Evolutionary conservation across 2,113 vertebrate species (phyloP).

Genomic region (Oplegnathus fasciatus): DNA sequence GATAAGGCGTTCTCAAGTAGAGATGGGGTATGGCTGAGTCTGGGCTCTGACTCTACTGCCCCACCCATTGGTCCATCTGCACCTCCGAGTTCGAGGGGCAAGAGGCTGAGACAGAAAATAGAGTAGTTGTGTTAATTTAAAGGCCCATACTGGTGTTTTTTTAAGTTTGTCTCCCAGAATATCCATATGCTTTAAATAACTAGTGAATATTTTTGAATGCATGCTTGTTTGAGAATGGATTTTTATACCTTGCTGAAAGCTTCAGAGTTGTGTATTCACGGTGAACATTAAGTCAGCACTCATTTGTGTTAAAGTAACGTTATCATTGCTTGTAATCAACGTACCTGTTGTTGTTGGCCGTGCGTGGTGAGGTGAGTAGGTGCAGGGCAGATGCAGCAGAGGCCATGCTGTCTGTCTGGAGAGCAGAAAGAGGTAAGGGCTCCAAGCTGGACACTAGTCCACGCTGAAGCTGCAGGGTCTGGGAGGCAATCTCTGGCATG

Average conservation of each 20-base stretch:
- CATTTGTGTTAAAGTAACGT: too few relatives aligned
- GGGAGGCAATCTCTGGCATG: constrained; percentile 96
- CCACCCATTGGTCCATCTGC: constrained; percentile 79
- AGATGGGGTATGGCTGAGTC: constrained; percentile 89
- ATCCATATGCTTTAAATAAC: background rate
- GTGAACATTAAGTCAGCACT: background rate
- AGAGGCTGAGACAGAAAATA: constrained; percentile 75
- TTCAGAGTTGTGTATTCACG: background rate
- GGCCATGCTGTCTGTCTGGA: constrained; percentile 93
- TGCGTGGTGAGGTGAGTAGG: constrained; percentile 90
- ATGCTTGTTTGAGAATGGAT: background rate
- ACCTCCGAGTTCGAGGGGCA: constrained; percentile 87
- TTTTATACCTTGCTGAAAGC: background rate
- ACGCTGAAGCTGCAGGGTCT: constrained; percentile 88
- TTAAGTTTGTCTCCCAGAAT: background rate
- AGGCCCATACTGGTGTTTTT: background rate
- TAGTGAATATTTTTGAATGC: background rate
- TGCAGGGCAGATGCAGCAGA: constrained; percentile 94
- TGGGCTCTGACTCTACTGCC: constrained; percentile 83
- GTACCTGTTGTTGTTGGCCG: constrained; percentile 78
- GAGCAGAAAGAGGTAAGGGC: constrained; percentile 73
- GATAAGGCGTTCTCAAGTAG: constrained; percentile 91
- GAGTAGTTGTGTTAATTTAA: background rate
- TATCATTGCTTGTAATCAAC: background rate
- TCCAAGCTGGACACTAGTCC: constrained; percentile 73